Percentiles rank a stretch among this genome's conserved stretches.
These are phyloP conservation scores for Microctonus aethiopoides DNA, from an alignment of 2,888 invertebrate genomes.

Conservation along the genomic window DNA sequence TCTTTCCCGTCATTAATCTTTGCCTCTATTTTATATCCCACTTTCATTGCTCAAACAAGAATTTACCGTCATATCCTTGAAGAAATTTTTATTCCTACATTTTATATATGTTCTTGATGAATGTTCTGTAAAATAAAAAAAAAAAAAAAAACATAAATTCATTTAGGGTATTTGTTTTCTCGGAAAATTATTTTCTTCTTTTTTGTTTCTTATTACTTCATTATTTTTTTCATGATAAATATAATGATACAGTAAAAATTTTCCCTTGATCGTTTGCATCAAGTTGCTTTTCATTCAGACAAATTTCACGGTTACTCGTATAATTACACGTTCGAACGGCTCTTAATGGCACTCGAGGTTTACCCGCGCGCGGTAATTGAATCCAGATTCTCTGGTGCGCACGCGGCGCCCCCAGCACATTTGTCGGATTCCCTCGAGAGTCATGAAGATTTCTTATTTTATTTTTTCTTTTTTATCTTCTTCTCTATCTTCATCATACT, in stretches of 20 bases:
- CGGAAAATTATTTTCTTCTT: neutral
- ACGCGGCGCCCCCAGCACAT: conserved; percentile 29
- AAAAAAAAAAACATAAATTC: neutral
- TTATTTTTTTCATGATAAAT: neutral
- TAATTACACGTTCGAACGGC: conserved; percentile 54
- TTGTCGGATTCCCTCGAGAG: conserved; percentile 41
- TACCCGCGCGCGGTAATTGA: conserved; percentile 51
- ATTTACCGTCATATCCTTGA: neutral
- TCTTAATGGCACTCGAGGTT: conserved; percentile 52
- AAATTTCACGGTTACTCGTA: conserved; percentile 49
- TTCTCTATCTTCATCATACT: conserved; percentile 9
- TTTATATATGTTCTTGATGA: neutral
- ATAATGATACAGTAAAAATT: conserved; percentile 6
- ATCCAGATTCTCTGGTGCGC: conserved; percentile 49
- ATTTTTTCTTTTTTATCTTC: conserved; percentile 16
- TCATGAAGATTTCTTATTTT: conserved; percentile 35
- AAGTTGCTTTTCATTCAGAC: conserved; percentile 36
- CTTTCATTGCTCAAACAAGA: neutral
- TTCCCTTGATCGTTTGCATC: conserved; percentile 13
- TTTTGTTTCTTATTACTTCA: conserved; percentile 11
- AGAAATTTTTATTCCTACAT: neutral
- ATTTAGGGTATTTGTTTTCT: conserved; percentile 21
- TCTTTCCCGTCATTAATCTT: neutral
- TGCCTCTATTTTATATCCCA: neutral
- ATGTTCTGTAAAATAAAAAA: neutral